Evolutionary conservation across 1,140 invertebrate genomes (phyloP).

Genomic region (Watersipora subatra): DNA sequence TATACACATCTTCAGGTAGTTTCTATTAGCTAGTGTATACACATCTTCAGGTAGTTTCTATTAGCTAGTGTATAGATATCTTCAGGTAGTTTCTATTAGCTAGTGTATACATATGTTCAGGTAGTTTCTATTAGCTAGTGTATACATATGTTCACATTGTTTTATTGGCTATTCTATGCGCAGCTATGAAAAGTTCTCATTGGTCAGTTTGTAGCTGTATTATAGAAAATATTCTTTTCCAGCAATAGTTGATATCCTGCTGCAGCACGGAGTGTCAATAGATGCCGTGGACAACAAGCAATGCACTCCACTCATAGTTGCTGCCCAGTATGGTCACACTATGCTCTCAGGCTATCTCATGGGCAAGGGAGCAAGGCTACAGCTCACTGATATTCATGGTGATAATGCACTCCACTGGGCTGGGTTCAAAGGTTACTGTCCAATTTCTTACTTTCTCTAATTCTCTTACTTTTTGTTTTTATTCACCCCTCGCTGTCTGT

Average conservation of each 20-base stretch:
- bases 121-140: too few relatives aligned
- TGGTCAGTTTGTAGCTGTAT: too few relatives aligned
- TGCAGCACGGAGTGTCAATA: constrained; percentile 67
- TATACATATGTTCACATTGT: too few relatives aligned
- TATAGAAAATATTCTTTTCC: too few relatives aligned
- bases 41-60: too few relatives aligned
- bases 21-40: too few relatives aligned
- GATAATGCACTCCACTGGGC: constrained; percentile 86
- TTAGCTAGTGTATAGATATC: too few relatives aligned
- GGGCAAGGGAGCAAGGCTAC: constrained; percentile 68
- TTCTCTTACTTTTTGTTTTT: neutral
- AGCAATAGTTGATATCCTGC: constrained; percentile 60
- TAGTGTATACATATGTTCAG: too few relatives aligned
- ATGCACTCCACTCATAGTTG: constrained; percentile 74
- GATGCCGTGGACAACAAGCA: constrained; percentile 82
- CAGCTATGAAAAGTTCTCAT: too few relatives aligned
- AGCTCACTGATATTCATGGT: constrained; percentile 75
- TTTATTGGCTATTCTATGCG: too few relatives aligned
- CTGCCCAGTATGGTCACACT: constrained; percentile 79
- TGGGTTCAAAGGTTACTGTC: constrained; percentile 68
- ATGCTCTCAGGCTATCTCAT: constrained; percentile 74
- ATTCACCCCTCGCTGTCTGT: neutral
- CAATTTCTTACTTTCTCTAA: neutral
- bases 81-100: too few relatives aligned
- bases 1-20: too few relatives aligned